These are phyloP conservation scores for Gnathonemus echidnorhynchus DNA, from an alignment of 2,113 vertebrate genomes.

Conservation along the genomic window DNA sequence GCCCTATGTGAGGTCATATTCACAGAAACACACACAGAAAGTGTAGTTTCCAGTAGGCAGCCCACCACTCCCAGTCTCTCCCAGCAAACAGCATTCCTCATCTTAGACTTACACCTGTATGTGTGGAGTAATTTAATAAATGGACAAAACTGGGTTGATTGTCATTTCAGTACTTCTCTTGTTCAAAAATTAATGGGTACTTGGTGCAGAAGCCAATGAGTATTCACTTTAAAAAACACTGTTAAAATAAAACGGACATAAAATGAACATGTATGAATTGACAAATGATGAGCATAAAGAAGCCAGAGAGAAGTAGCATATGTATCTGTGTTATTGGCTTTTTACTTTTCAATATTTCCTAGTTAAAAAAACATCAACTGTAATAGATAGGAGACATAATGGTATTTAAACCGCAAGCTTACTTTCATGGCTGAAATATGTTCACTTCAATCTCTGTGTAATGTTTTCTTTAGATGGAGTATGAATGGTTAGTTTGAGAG, in stretches of 20 bases:
- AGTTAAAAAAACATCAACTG: not conserved
- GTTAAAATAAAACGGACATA: not conserved
- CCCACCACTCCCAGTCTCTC: not conserved
- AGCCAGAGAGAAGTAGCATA: not conserved
- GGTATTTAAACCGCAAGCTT: not conserved
- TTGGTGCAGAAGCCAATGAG: not conserved
- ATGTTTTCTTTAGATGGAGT: not conserved
- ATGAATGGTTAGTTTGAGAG: not conserved
- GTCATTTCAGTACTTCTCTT: slow-evolving; percentile 9
- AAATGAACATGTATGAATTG: not conserved
- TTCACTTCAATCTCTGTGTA: not conserved
- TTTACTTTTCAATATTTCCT: not conserved
- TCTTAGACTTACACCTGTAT: not conserved
- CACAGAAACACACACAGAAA: not conserved
- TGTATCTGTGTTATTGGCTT: not conserved
- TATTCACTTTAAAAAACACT: not conserved
- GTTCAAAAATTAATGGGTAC: not conserved
- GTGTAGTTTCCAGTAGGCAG: not conserved
- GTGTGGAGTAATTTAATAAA: not conserved
- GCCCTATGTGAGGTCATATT: not conserved
- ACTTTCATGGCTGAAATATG: not conserved
- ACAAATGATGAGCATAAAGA: not conserved
- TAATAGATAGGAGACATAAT: not conserved
- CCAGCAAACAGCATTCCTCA: not conserved
- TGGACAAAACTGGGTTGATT: not conserved